Base-by-base conservation (phyloP, 1,140 invertebrate species). In the Drosophila auraria region DNA sequence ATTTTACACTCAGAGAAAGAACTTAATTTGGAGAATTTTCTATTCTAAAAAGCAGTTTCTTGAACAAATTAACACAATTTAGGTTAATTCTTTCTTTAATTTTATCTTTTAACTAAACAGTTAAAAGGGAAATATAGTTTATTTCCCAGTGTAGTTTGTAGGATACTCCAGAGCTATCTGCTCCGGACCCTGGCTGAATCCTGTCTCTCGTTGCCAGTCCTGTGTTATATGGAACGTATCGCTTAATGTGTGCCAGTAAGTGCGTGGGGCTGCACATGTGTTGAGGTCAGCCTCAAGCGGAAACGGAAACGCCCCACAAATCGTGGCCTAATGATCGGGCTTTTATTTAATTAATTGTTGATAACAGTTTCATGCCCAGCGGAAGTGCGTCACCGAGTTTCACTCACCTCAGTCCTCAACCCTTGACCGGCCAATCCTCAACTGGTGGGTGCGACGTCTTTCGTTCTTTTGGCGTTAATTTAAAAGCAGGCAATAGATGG, bases 311-410 rank as follows among this genome's bases (percentile, higher is more conserved):
- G 71, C 75, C 82, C 79, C 86, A 86, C 86, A 90, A 90, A 91
- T 90, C 86, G 82, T 90, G 87, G 58, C 75, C 86, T 90, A 90
- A 90, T 90, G 86, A 90, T 90, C 68, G 56, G 69, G 75, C 82
- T 82, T 74, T 82, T 84, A 90, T 86, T 90, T 80, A 90, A 90
- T 90, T 90, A 90, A 90, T 90, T 90, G 86, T 86, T 90, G 86
- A 90, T 90, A 89, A 90, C 86, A 77, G 81, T 72, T 76, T 78
- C 62, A 76, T 76, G 61, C 57, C 45, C 60, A 66, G 45, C 54
- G 68, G 58, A 77, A 64, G 68, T 87, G 60, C 70, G 68, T 73
- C 68, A 68, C 77, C 57, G 33, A 40, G 30, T 27, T 36, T 36
- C 33, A 36, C 33, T 42, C n/a, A 7, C 5, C 30, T 45, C n/a